Evolutionary conservation across 1,140 invertebrate genomes (phyloP), one percentile per base, ranked within the genome.

Genomic region (Galleria mellonella): DNA sequence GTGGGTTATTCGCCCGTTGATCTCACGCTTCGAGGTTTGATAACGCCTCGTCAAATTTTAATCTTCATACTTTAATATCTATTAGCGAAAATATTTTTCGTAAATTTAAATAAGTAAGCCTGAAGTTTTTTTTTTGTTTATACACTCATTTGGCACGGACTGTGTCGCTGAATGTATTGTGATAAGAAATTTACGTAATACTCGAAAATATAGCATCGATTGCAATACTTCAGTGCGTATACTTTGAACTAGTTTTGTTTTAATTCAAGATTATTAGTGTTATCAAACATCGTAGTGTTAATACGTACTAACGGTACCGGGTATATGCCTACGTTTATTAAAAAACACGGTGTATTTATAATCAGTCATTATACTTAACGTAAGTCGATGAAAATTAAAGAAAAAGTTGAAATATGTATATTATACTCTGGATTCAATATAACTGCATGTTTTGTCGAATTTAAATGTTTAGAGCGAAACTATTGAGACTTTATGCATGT

Each of bases 1-100:
- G 95, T 97, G 95, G 94, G 95, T 97, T 95, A 85, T 94, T 94
- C 91, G 93, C 93, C 89, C 93, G 92, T 87, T 90, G 83, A 89
- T 67, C 36, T 55, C 27, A 55, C 32, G 33, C 35, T 8, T 49
- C 51, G 58, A 45, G 50, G 54, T 76, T 77, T 70, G 66, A 66
- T 73, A 72, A 71, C 63, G 61, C 57, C 50, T 56, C 17, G 17
- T 2, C 6, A 23, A 23, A 23, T 23, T n/a, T 23, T 23, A 23
- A 23, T 23, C 17, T 3, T 23, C 17, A 23, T 23, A 23, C 17
- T 23, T 23, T 6, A 23, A 23, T 23, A 17, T 42, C 47, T 14
- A 41, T 27, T 11, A 29, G 10, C 30, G 9, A 11, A n/a, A 6
- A 9, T 11, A 9, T 32, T 32, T 4, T 32, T 32, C 11, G 30